Evolutionary conservation across 37 sponge, comb jelly and placozoan genomes (phyloP), one percentile per base, ranked within the genome.

Genomic region (Halisarca cf. caerulea): DNA sequence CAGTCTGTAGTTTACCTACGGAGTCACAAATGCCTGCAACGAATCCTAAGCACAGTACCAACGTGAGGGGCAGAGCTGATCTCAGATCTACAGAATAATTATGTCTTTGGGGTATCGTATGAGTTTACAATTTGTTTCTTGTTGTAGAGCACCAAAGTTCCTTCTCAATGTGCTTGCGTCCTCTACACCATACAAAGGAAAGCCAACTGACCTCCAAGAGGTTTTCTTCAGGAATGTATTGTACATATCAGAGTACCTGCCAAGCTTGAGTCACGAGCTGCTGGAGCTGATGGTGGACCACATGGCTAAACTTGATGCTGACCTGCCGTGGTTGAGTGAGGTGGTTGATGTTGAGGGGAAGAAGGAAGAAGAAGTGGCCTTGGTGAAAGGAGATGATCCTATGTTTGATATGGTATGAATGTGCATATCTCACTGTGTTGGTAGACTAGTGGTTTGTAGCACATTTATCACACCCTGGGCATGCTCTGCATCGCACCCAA

Each of bases 281-380:
- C 42, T 91, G 34, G 45, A 80, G 55, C 78, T 94, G 30, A 27
- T 80, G 8, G 34, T 94, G 4, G 62, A 90, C 27, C 79, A 94
- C 35, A 78, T 93, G 91, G 39, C 87, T 24, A 53, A 72, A 14
- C 78, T 93, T 77, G 94, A 93, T 72, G 94, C 90, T 59, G 89
- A 58, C 23, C 66, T 60, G 32, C 51, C 53, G 9, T 40, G 53
- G 35, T n/a, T 80, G 7, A 80, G 3, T n/a, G 37, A 51, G 1
- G 37, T 33, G 27, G 81, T n/a, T 6, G 45, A 9, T 15, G 25
- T 21, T 2, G 77, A 74, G 4, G 71, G 71, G 2, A 8, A 4
- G 17, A 44, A 3, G 41, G 43, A 14, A 25, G 44, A 15, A 44
- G 69, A 47, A 11, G 11, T 47, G 51, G 51, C 9, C 51, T 17